phyloP scores from a whole-genome alignment of 1,140 invertebrate species.

The Drosophila sproati region DNA sequence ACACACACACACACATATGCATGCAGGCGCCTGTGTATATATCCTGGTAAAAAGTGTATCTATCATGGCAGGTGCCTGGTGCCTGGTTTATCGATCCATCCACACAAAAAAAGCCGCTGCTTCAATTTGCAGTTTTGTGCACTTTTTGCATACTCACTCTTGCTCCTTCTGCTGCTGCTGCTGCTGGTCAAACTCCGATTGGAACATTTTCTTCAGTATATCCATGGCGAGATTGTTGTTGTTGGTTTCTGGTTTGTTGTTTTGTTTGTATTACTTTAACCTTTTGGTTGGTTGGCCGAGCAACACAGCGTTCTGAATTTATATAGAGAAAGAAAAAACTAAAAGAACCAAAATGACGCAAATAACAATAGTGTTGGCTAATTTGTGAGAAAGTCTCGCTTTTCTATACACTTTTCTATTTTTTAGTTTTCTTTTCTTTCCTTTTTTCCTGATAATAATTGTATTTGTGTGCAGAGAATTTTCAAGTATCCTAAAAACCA shows the following conservation, averaged over 20 bases:
- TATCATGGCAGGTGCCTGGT: slow-evolving; percentile 64
- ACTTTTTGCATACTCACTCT: slow-evolving; percentile 61
- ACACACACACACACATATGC: slow-evolving; percentile 40
- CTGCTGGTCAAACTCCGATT: slow-evolving; percentile 55
- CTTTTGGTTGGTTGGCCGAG: not conserved
- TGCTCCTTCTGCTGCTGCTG: slow-evolving; percentile 56
- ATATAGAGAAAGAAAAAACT: slow-evolving; percentile 60
- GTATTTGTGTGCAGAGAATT: slow-evolving; percentile 31
- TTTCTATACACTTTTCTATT: not conserved
- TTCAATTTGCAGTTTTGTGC: not conserved
- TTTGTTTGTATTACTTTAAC: slow-evolving; percentile 30
- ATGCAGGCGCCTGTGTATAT: slow-evolving; percentile 25
- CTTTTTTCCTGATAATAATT: not conserved
- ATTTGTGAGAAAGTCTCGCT: slow-evolving; percentile 10
- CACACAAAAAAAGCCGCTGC: slow-evolving; percentile 31
- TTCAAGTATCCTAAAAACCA: slow-evolving; percentile 51
- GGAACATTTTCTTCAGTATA: slow-evolving; percentile 83
- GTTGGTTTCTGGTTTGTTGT: not conserved
- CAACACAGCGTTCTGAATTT: slow-evolving; percentile 49
- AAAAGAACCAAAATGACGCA: slow-evolving; percentile 77
- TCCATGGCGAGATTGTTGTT: slow-evolving; percentile 59
- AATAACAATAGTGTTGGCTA: slow-evolving; percentile 41
- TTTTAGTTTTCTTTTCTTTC: slow-evolving; percentile 5
- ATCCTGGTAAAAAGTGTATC: slow-evolving; percentile 78
- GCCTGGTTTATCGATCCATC: slow-evolving; percentile 55